Evolutionary conservation across 2,797 vertebrate species (phyloP), one percentile per base, ranked within the genome.

Genomic region (Huso huso): DNA sequence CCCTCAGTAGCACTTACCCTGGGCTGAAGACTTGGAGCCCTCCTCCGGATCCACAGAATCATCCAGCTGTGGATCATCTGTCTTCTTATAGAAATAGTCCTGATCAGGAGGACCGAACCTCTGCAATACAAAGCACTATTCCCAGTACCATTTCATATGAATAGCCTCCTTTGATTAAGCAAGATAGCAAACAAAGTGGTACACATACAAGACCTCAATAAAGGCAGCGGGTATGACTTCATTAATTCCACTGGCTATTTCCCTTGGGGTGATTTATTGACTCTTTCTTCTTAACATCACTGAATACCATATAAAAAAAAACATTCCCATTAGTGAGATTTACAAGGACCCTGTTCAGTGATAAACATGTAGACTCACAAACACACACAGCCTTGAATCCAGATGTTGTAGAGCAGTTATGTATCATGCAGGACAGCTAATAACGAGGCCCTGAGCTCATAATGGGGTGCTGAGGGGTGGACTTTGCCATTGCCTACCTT

Each of bases 31-130:
- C 1, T 52, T 10, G 7, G 7, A 11, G 5, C 68, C 62, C 3
- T 18, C 8, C 61, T 83, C 79, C 7, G 51, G 13, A 48, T 74
- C 71, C 49, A 69, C 64, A 7, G 60, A 69, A 64, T 81, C 75
- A 49, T 89, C 88, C 64, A 76, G 73, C 65, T 87, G 87, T 61
- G 57, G 71, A 7, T 87, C 84, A 60, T 91, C 89, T 61, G 76
- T 79, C 73, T 89, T 91, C 79, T 91, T 91, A 61, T 89, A 89
- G 70, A 86, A 90, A 71, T 90, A 90, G 2, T 85, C 74, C 66
- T 87, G 74, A 73, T 88, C 77, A 51, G 81, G 73, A 1, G 88
- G 89, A 0, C 89, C 88, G 69, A 90, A 90, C 69, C 88, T 76
- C 89, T 90, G 70, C 10, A 65, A 53, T 52, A 68, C 2, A 63